A percentile compares a stretch with the other conserved stretches of the same genome.
phyloP scores from a whole-genome alignment of 2,797 vertebrate genomes.

The Platyrinchus mystaceus region DNA sequence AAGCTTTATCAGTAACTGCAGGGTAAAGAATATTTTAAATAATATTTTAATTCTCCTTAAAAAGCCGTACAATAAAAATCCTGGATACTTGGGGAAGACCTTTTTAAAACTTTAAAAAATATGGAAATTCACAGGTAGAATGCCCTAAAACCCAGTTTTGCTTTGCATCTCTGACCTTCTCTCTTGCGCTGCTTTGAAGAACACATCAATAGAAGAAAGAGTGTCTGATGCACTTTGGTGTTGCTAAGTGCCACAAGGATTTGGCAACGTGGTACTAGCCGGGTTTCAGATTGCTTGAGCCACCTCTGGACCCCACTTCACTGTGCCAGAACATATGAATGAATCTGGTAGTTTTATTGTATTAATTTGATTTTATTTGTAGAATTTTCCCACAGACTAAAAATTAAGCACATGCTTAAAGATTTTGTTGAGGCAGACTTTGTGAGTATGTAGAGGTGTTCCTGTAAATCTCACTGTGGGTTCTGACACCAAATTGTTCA shows the following conservation, averaged over 20 bases:
- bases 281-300: not conserved
- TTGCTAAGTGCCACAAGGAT: not conserved
- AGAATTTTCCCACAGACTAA: not conserved
- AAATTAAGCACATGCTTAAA: not conserved
- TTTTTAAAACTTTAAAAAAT: not conserved
- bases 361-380: not conserved
- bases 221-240: not conserved
- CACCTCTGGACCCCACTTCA: not conserved
- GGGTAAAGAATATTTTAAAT: not conserved
- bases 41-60: not conserved
- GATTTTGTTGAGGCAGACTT: not conserved
- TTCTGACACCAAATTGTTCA: not conserved
- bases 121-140: not conserved
- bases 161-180: not conserved
- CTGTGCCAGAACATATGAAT: not conserved
- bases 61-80: not conserved
- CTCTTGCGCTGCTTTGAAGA: not conserved
- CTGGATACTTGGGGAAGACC: not conserved
- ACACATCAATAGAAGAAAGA: not conserved
- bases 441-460: not conserved
- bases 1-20: not conserved
- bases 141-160: not conserved
- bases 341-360: not conserved
- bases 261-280: not conserved
- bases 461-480: not conserved